These are phyloP conservation scores for Zosterops japonicus DNA, from an alignment of 2,113 vertebrate genomes.

Conservation along the genomic window DNA sequence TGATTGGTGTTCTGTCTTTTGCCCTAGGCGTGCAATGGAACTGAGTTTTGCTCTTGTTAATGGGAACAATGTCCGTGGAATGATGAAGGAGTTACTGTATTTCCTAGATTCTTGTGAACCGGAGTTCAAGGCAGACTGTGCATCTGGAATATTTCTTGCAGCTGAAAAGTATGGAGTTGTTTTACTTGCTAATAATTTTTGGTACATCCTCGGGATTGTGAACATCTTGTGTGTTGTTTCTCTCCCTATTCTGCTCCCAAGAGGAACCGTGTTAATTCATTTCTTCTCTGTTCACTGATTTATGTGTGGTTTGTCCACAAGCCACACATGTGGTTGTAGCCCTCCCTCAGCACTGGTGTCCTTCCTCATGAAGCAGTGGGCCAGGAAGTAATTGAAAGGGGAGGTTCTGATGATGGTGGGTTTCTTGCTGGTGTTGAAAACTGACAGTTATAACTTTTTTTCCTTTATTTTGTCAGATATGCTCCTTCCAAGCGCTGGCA, in stretches of 20 bases:
- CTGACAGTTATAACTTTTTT: background rate
- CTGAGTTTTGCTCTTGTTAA: constrained; percentile 98
- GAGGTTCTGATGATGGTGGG: background rate
- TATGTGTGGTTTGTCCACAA: background rate
- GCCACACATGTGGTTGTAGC: background rate
- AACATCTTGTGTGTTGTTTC: background rate
- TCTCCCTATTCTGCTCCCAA: background rate
- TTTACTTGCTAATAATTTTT: background rate
- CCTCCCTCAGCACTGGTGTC: background rate
- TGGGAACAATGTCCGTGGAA: constrained; percentile 97
- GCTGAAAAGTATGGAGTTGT: constrained; percentile 90
- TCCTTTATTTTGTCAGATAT: constrained; percentile 79
- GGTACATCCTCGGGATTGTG: background rate
- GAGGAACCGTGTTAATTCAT: background rate
- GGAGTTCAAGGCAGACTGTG: constrained; percentile 98
- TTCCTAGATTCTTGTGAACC: constrained; percentile 98
- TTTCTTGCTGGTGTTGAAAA: background rate
- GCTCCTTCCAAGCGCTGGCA: constrained; percentile 99
- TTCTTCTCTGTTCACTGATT: background rate
- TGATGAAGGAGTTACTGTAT: constrained; percentile 99
- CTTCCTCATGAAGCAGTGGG: background rate
- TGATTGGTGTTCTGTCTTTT: background rate
- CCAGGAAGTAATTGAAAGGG: background rate
- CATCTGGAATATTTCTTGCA: constrained; percentile 96
- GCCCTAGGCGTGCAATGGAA: constrained; percentile 93